Percentiles rank a stretch among this genome's conserved stretches.
Conservation (phyloP, 1,140 invertebrate species). For the Condylostylus longicornis region DNA sequence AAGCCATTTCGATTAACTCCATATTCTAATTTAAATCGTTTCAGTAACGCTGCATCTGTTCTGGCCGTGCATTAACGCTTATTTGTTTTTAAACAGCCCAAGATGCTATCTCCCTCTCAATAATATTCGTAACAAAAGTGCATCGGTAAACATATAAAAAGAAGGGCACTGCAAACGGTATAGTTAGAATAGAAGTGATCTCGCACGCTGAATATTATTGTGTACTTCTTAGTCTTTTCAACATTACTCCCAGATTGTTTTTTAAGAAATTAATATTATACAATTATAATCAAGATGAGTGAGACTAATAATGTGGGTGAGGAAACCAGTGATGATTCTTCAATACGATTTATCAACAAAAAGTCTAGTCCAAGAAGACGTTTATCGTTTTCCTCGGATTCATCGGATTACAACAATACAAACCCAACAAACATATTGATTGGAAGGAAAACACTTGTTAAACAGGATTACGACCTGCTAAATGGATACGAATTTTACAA, state of each 20-base stretch:
- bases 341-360: not conserved
- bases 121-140: too few relatives aligned
- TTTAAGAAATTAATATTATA: not conserved
- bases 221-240: not conserved
- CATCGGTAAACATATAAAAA: too few relatives aligned
- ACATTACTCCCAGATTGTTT: not conserved
- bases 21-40: slow-evolving; percentile 9
- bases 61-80: too few relatives aligned
- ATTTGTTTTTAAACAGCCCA: too few relatives aligned
- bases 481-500: not conserved
- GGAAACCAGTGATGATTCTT: not conserved
- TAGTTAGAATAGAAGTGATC: not conserved
- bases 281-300: not conserved
- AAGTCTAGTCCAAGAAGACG: not conserved
- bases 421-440: not conserved
- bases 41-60: slow-evolving; percentile 1
- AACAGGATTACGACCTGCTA: too few relatives aligned
- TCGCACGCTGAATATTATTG: not conserved
- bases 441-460: not conserved
- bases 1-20: slow-evolving; percentile 12
- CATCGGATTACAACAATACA: not conserved
- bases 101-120: too few relatives aligned
- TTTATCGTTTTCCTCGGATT: not conserved
- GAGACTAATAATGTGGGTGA: not conserved
- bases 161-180: too few relatives aligned